Conservation (phyloP, 2,797 vertebrate species). For the Acanthis flammea region DNA sequence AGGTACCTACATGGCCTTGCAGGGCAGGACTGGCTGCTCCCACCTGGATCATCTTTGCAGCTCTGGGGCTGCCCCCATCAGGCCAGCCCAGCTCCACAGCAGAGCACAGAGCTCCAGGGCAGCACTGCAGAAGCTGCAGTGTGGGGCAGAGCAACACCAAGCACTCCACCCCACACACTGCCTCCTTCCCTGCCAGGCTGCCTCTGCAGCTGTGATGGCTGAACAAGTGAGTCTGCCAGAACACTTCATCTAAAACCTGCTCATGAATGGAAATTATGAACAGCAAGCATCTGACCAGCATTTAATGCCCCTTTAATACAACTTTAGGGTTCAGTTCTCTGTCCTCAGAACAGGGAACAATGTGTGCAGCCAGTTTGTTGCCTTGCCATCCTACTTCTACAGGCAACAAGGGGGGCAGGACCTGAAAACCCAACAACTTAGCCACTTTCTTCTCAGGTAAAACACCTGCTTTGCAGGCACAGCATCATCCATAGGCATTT, state of each 20-base stretch:
- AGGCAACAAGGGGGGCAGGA: neutral
- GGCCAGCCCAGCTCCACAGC: neutral
- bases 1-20: fast-evolving
- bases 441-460: neutral
- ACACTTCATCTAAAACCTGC: no score
- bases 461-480: neutral
- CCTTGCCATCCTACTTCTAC: neutral
- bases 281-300: neutral
- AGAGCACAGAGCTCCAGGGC: neutral
- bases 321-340: neutral
- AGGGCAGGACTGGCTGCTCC: neutral
- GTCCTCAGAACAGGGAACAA: neutral
- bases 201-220: no score
- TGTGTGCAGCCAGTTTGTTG: fast-evolving
- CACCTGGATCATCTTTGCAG: neutral
- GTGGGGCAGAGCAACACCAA: neutral
- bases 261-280: no score
- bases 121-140: neutral
- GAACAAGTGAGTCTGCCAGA: no score
- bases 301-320: neutral
- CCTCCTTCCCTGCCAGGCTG: neutral
- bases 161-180: neutral
- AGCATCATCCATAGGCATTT: neutral
- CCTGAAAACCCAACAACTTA: fast-evolving
- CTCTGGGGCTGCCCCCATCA: neutral